Evolutionary conservation across 2,888 invertebrate genomes (phyloP).

Genomic region (Alviniconcha strummeri): DNA sequence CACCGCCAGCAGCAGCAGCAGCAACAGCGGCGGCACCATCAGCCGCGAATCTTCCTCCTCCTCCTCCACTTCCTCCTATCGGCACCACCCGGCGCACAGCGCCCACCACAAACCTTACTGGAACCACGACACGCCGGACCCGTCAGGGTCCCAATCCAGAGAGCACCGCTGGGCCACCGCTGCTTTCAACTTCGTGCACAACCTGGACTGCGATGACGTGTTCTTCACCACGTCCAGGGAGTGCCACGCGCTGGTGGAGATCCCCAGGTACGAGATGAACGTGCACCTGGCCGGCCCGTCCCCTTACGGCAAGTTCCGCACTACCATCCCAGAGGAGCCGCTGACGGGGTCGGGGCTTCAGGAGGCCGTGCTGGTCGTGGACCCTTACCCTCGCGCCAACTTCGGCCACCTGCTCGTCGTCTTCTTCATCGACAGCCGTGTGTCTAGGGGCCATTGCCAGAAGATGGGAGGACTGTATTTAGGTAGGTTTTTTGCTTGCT

Average conservation of each 20-base stretch:
- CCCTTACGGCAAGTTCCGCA: constrained; percentile 59
- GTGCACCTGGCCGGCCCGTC: constrained; percentile 64
- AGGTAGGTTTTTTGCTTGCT: constrained; percentile 67
- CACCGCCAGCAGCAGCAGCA: constrained; percentile 6
- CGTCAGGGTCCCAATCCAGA: constrained; percentile 39
- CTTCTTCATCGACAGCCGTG: constrained; percentile 73
- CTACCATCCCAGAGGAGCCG: constrained; percentile 71
- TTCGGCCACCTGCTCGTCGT: constrained; percentile 76
- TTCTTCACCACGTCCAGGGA: constrained; percentile 69
- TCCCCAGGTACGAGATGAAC: constrained; percentile 57
- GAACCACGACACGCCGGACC: constrained; percentile 17
- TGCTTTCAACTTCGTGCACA: constrained; percentile 60
- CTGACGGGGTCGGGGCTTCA: constrained; percentile 68
- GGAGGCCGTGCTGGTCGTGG: constrained; percentile 74
- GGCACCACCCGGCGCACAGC: not conserved
- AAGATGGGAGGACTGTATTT: constrained; percentile 68
- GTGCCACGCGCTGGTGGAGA: constrained; percentile 58
- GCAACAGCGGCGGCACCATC: not conserved
- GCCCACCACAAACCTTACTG: not conserved
- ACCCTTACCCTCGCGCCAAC: constrained; percentile 75
- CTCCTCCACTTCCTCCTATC: not conserved
- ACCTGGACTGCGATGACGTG: constrained; percentile 62
- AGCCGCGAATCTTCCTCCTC: not conserved
- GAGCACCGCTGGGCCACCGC: constrained; percentile 66
- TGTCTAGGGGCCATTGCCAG: constrained; percentile 64